Evolutionary conservation across 2,113 vertebrate genomes (phyloP).

Genomic region (Calonectris borealis): DNA sequence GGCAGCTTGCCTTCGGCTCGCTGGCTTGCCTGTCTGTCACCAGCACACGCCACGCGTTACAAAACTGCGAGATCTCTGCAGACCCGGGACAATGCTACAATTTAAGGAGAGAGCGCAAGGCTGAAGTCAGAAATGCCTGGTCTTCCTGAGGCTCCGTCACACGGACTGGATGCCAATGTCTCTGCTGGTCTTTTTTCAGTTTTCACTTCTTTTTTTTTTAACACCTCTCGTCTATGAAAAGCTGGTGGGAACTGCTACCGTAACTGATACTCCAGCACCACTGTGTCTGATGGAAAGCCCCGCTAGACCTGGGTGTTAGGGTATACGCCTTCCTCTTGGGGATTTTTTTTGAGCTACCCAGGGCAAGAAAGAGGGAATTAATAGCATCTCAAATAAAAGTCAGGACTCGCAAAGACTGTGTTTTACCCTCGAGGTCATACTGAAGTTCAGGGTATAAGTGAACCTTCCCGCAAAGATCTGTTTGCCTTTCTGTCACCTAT

Average conservation of each 20-base stretch:
- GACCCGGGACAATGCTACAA: not conserved
- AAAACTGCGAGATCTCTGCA: conserved; percentile 6
- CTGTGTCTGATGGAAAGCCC: not conserved
- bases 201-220: not conserved
- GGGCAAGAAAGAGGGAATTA: not conserved
- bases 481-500: conserved; percentile 34
- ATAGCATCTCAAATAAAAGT: not conserved
- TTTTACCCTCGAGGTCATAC: not conserved
- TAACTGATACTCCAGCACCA: not conserved
- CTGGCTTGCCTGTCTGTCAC: conserved; percentile 32
- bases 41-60: not conserved
- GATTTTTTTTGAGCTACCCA: not conserved
- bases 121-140: not conserved
- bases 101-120: not conserved
- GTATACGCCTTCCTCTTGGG: not conserved
- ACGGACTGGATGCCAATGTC: not conserved
- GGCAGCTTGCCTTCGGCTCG: conserved; percentile 27
- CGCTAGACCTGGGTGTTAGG: not conserved
- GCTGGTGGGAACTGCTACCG: not conserved
- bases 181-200: not conserved
- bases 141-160: not conserved
- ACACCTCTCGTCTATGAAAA: not conserved
- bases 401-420: not conserved
- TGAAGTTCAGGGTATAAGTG: not conserved
- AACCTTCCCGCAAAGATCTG: conserved; percentile 8